A percentile compares a stretch with the other conserved stretches of the same genome.
These are phyloP conservation scores for Cantharis lateralis DNA, from an alignment of 2,888 invertebrate genomes.

Conservation along the genomic window DNA sequence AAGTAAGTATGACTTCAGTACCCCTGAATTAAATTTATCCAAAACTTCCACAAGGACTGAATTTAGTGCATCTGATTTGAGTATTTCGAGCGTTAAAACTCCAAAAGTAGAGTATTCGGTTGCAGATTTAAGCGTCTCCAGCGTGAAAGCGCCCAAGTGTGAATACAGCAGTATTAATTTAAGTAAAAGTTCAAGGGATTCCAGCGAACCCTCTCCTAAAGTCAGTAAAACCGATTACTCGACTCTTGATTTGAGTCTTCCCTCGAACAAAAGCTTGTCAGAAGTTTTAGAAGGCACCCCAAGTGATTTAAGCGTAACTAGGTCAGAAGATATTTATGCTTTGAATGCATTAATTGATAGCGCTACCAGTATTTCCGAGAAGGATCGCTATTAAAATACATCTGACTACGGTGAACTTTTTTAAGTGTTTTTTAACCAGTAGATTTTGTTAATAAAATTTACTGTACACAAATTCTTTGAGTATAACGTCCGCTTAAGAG, in stretches of 20 bases:
- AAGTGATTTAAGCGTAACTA: slow-evolving; percentile 42
- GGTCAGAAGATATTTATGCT: slow-evolving; percentile 29
- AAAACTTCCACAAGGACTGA: slow-evolving; percentile 43
- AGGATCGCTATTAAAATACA: slow-evolving; percentile 4
- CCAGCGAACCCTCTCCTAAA: slow-evolving; percentile 61
- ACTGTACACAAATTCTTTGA: no score
- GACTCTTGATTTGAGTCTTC: slow-evolving; percentile 58
- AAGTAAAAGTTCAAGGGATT: slow-evolving; percentile 40
- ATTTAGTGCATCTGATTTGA: slow-evolving; percentile 46
- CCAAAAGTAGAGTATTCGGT: slow-evolving; percentile 52
- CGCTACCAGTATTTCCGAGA: slow-evolving; percentile 10
- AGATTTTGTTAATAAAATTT: no score
- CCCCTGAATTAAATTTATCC: slow-evolving; percentile 53
- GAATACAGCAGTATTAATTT: slow-evolving; percentile 45
- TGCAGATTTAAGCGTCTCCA: slow-evolving; percentile 59
- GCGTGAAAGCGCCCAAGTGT: slow-evolving; percentile 51
- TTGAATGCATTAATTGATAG: slow-evolving; percentile 21
- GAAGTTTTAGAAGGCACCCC: slow-evolving; percentile 38
- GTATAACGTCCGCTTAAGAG: no score
- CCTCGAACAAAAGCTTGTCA: slow-evolving; percentile 47
- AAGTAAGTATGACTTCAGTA: slow-evolving; percentile 58
- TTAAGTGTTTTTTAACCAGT: no score
- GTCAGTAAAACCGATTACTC: slow-evolving; percentile 62
- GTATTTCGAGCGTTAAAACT: slow-evolving; percentile 53
- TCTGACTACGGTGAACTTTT: not conserved